Evolutionary conservation across 64 coral and sea anemone genomes (phyloP), one percentile per base, ranked within the genome.

Genomic region (Orbicella faveolata): DNA sequence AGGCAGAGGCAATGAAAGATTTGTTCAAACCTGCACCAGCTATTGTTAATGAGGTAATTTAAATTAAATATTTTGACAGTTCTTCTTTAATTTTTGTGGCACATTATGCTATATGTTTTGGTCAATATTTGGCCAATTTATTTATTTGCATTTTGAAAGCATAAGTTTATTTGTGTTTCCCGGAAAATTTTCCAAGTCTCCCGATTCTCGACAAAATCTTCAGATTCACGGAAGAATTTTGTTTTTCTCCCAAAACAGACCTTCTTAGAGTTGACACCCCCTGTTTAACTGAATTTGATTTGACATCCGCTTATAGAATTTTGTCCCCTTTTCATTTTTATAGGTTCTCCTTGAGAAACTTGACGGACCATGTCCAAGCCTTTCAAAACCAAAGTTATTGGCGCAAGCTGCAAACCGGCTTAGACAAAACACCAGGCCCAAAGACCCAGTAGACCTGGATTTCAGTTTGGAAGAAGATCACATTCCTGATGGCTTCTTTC

Each of bases 31-130:
- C 79, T 63, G 57, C 79, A 34, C 12, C 57, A 36, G 61, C 79
- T 65, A 64, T 82, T 83, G 61, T 83, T 65, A 39, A 83, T 33
- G 80, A 66, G 80, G 80, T 83, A 37, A 67, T 67, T 20, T 67
- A 67, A 67, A 67, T 67, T 67, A 67, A 19, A 67, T 67, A 67
- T 23, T 19, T 67, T 67, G 18, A 67, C 18, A 67, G 18, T 21
- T 67, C 18, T 53, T 53, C 52, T 67, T 67, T 67, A 21, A 2
- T 67, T 67, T 67, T 67, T 67, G 64, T 67, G 64, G 64, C 19
- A 67, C 1, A 65, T 9, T 16, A 65, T 65, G 30, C 30, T 30
- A 30, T 30, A 30, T 30, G 30, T 30, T 30, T 30, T 30, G 30
- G 30, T 30, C 30, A 30, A 30, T 30, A 30, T 30, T 30, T 30